phyloP scores from a whole-genome alignment of 2,797 vertebrate species.

The Gila robusta region DNA sequence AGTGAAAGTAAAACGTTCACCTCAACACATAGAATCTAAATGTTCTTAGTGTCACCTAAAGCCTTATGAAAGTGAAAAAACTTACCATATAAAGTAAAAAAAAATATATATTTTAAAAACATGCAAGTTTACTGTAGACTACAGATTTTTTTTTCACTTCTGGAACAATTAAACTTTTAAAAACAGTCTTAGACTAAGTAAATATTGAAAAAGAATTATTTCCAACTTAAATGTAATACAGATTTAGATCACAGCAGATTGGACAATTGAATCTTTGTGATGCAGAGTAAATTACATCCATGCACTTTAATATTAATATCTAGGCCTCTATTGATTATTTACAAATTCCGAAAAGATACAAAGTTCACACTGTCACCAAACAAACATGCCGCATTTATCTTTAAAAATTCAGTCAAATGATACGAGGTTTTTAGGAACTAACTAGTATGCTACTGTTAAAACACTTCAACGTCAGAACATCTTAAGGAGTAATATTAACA shows the following conservation, averaged over 20 bases:
- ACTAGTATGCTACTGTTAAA: background rate
- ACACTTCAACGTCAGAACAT: background rate
- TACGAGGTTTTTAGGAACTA: background rate
- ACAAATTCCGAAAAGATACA: background rate
- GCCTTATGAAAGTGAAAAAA: background rate
- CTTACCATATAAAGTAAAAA: background rate
- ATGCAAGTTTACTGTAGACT: background rate
- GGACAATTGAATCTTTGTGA: background rate
- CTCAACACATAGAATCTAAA: background rate
- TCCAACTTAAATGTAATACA: background rate
- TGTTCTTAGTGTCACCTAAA: background rate
- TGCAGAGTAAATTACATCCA: background rate
- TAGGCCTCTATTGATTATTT: background rate
- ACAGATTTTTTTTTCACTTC: background rate
- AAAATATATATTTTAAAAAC: too few relatives aligned
- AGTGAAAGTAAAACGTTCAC: conserved; percentile 26
- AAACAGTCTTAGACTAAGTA: background rate
- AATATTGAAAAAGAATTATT: background rate
- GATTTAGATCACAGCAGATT: background rate
- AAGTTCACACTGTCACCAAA: conserved; percentile 9
- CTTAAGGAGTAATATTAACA: background rate
- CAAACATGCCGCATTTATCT: background rate
- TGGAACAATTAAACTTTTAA: background rate
- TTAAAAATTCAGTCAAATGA: background rate
- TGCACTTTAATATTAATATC: background rate